Conservation (phyloP, 1,140 invertebrate species). For the Drosophila ercepeae region DNA sequence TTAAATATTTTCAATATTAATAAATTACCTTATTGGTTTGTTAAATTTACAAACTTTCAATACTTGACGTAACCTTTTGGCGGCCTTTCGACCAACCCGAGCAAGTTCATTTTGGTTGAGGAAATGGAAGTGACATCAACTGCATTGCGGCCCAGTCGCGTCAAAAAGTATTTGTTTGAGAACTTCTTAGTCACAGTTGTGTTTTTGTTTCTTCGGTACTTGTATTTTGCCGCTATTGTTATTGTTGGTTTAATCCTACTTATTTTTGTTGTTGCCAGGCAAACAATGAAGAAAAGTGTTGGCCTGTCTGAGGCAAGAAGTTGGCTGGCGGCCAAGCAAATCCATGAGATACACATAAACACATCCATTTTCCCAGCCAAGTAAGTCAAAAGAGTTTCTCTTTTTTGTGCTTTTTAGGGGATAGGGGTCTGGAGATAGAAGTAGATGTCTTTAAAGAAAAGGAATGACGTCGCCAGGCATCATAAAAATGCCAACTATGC, state of each 20-base stretch:
- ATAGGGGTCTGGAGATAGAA: neutral
- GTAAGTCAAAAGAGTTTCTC: conserved; percentile 25
- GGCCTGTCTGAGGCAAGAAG: conserved; percentile 63
- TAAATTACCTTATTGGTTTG: too few species aligned
- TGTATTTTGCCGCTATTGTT: conserved; percentile 7
- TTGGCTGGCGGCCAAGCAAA: conserved; percentile 65
- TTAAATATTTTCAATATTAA: too few species aligned
- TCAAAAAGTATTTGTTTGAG: conserved; percentile 70
- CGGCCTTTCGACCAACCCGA: neutral
- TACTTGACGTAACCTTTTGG: conserved; percentile 21
- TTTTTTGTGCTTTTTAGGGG: neutral
- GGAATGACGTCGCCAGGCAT: conserved; percentile 21
- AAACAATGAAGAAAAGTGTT: conserved; percentile 72
- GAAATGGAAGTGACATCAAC: conserved; percentile 67
- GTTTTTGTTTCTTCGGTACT: conserved; percentile 25
- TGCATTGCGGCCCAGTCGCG: conserved; percentile 70
- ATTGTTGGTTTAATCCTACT: neutral
- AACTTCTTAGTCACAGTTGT: conserved; percentile 59
- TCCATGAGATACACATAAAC: conserved; percentile 44
- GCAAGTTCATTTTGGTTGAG: conserved; percentile 37
- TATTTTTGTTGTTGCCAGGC: conserved; percentile 37
- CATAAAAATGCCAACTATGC: conserved; percentile 57
- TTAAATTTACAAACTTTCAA: conserved; percentile 3
- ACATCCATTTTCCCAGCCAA: conserved; percentile 47
- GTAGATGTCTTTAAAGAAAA: conserved; percentile 33